These are phyloP conservation scores for Ceratotherium simum DNA, from an alignment of 2,113 vertebrate species.

Conservation along the genomic window DNA sequence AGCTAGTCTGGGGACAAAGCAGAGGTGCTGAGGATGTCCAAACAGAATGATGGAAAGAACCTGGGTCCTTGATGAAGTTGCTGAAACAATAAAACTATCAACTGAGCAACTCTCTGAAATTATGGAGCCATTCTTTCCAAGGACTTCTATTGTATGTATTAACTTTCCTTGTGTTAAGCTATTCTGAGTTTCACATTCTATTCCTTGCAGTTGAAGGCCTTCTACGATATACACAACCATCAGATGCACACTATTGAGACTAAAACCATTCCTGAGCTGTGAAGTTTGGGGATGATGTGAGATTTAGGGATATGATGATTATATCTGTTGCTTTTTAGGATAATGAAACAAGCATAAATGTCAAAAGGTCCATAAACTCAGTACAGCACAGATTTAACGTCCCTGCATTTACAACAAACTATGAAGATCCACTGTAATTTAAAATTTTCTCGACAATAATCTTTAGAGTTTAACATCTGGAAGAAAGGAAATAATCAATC, in stretches of 20 bases:
- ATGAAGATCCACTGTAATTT: not conserved
- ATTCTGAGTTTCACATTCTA: not conserved
- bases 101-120: not conserved
- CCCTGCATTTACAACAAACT: not conserved
- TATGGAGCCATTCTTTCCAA: not conserved
- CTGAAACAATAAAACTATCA: not conserved
- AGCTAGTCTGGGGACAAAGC: not conserved
- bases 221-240: not conserved
- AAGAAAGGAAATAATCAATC: not conserved
- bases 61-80: not conserved
- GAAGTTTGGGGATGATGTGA: not conserved
- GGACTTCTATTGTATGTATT: not conserved
- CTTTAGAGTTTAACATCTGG: not conserved
- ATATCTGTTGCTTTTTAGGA: not conserved
- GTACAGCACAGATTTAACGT: not conserved
- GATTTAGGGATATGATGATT: not conserved
- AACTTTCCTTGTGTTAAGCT: not conserved
- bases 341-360: not conserved
- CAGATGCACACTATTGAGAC: not conserved
- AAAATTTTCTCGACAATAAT: conserved; percentile 4
- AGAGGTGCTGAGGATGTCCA: not conserved
- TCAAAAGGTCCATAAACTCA: not conserved
- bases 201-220: not conserved
- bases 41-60: not conserved
- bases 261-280: not conserved